These are phyloP conservation scores for Eidolon helvum DNA, from an alignment of 2,113 vertebrate genomes.

Conservation along the genomic window DNA sequence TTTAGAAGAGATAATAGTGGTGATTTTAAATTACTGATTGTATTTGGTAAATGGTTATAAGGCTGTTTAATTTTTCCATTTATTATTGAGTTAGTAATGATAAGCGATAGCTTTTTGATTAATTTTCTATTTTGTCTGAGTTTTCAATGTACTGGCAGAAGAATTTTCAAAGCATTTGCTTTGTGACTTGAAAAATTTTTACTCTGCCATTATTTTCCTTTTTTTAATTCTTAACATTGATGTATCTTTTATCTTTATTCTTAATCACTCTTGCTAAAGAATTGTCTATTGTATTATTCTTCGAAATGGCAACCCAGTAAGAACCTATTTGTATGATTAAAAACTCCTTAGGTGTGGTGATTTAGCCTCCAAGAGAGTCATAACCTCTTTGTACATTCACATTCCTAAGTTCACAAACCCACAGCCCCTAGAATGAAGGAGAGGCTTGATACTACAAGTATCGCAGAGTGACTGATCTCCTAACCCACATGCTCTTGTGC, in stretches of 20 bases:
- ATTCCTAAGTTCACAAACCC: not conserved
- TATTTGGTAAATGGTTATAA: not conserved
- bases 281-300: conserved; percentile 2
- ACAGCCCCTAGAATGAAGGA: not conserved
- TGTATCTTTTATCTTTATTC: not conserved
- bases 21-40: conserved; percentile 10
- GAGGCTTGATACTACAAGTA: not conserved
- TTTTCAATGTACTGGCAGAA: not conserved
- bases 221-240: not conserved
- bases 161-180: not conserved
- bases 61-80: not conserved
- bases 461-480: not conserved
- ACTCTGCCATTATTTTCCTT: not conserved
- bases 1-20: not conserved
- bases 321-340: not conserved
- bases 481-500: not conserved
- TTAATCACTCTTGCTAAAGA: not conserved
- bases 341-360: not conserved
- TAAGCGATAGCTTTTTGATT: not conserved
- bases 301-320: not conserved
- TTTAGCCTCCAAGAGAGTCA: not conserved
- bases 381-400: not conserved
- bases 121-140: not conserved
- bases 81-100: not conserved
- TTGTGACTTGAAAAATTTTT: not conserved